These are phyloP conservation scores for Solen grandis DNA, from an alignment of 1,140 invertebrate species.

Conservation along the genomic window DNA sequence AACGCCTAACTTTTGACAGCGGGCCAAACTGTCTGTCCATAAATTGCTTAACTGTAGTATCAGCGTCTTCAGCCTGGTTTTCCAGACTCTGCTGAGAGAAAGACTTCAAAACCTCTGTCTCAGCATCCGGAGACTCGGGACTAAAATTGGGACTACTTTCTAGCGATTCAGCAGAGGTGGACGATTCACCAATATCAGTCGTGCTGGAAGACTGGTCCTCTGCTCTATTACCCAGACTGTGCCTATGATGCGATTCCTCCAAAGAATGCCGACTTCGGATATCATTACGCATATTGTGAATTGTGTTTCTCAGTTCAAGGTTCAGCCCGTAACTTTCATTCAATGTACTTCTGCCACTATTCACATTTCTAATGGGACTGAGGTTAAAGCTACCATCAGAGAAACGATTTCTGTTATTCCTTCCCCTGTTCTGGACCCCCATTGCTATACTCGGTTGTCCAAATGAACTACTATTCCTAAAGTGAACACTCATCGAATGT, in stretches of 20 bases:
- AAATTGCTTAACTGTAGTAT: conserved; percentile 37
- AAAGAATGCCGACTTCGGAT: background rate
- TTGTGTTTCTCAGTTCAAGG: conserved; percentile 41
- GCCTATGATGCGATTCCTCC: background rate
- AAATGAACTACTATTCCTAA: conserved; percentile 33
- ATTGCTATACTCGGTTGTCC: conserved; percentile 37
- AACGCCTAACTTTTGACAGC: conserved; percentile 22
- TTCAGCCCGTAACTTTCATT: conserved; percentile 24
- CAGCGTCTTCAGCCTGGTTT: conserved; percentile 26
- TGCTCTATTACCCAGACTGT: background rate
- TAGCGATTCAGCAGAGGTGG: conserved; percentile 43
- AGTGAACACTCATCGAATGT: conserved; percentile 28
- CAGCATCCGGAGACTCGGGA: conserved; percentile 21
- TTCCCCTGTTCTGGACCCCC: conserved; percentile 42
- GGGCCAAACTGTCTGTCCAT: conserved; percentile 46
- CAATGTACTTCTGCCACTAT: background rate
- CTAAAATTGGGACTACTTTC: conserved; percentile 36
- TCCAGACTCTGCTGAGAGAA: background rate
- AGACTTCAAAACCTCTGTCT: background rate
- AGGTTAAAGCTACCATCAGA: conserved; percentile 37
- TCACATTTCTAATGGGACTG: background rate
- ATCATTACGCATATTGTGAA: conserved; percentile 27
- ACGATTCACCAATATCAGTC: conserved; percentile 41
- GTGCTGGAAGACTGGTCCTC: conserved; percentile 34
- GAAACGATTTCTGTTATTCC: conserved; percentile 27